Evolutionary conservation across 2,797 vertebrate genomes (phyloP).

Genomic region (Tapirus indicus): DNA sequence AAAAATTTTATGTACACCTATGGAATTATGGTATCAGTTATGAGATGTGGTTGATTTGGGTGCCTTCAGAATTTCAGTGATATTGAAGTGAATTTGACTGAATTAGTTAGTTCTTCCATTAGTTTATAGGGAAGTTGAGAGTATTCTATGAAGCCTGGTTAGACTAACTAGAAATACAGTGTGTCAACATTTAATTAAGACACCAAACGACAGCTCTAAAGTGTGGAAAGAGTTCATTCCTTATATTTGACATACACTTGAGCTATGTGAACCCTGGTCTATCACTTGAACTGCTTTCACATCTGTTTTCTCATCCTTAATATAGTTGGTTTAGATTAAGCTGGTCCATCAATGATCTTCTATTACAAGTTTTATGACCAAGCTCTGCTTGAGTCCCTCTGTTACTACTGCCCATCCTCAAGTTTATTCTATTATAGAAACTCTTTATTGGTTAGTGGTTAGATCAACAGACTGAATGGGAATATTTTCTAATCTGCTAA

Average conservation of each 20-base stretch:
- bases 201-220: not conserved
- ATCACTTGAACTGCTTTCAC: not conserved
- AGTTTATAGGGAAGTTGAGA: not conserved
- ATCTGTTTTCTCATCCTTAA: not conserved
- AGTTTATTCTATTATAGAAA: conserved; percentile 11
- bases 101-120: not conserved
- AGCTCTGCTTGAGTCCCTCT: not conserved
- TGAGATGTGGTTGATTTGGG: not conserved
- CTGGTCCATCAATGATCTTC: not conserved
- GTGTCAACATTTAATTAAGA: not conserved
- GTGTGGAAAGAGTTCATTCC: not conserved
- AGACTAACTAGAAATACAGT: not conserved
- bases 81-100: not conserved
- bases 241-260: not conserved
- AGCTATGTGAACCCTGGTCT: not conserved
- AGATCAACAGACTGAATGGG: not conserved
- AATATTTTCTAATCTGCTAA: conserved; percentile 50
- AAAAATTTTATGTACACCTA: not conserved
- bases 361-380: not conserved
- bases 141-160: not conserved
- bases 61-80: not conserved
- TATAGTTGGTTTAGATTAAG: not conserved
- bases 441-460: not conserved
- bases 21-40: not conserved
- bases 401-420: not conserved